Percentiles rank a stretch among this genome's conserved stretches.
Evolutionary conservation across 2,113 vertebrate species (phyloP).

Genomic region (Leptodactylus fuscus): DNA sequence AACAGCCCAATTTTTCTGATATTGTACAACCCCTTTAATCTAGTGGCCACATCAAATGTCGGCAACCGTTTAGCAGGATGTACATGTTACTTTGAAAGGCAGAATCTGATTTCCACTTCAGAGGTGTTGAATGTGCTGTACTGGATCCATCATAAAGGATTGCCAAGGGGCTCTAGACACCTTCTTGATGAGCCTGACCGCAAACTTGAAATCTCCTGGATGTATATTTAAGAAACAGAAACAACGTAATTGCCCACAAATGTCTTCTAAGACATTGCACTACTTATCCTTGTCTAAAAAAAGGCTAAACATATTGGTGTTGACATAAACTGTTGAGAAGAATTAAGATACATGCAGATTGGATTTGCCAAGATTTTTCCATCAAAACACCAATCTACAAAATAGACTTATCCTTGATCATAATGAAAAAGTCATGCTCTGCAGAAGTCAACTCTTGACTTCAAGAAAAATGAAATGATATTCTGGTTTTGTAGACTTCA

Average conservation of each 20-base stretch:
- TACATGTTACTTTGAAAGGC: background rate
- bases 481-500: background rate
- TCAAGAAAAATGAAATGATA: background rate
- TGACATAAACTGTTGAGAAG: no score
- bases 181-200: background rate
- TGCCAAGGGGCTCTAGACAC: background rate
- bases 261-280: background rate
- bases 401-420: background rate
- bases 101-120: background rate
- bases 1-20: no score
- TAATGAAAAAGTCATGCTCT: background rate
- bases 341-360: no score
- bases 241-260: slow-evolving; percentile 7
- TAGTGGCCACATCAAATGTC: no score
- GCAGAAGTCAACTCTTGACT: background rate
- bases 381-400: background rate
- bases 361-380: background rate
- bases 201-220: background rate
- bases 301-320: no score
- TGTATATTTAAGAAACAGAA: background rate
- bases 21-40: no score
- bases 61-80: no score
- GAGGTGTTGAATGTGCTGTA: background rate
- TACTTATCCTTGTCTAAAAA: background rate
- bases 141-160: background rate